Base-by-base conservation (phyloP, 2,888 invertebrate species). In the Sphaeridia pumilis region DNA sequence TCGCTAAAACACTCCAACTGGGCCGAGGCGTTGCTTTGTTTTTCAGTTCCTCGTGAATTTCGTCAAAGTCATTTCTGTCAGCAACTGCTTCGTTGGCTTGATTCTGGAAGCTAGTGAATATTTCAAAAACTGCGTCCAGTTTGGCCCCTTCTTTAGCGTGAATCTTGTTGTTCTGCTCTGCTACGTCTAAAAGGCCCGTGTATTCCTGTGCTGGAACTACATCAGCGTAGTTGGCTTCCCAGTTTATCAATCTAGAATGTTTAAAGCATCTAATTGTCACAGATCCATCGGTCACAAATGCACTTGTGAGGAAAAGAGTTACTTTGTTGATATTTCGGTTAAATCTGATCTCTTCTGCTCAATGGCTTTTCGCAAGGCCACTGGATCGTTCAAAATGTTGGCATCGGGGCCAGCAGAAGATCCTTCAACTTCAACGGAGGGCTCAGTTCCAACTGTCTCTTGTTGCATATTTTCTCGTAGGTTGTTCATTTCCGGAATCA, bases 171-270 rank as follows among this genome's bases (percentile, higher is more conserved):
- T 34, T 36, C 28, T 42, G 22, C 4, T n/a, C 35, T 5, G 21
- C 25, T 28, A 58, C 50, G 31, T n/a, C n/a, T n/a, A n/a, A n/a
- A n/a, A 60, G 27, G 4, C n/a, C 41, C 38, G 56, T 55, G 24
- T 51, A 50, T 17, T 60, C 59, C 14, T 53, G 54, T 12, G 54
- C 54, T 7, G 60, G 60, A 4, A 60, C 46, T 1, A 60, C 60
- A 20, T 57, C 53, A 7, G 57, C 47, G 42, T 59, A 62, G 24
- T 58, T 56, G 4, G 53, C 56, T 54, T 62, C 60, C 10, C 54
- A 51, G 14, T 54, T 22, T 7, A 45, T 43, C 7, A 59, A 28
- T 17, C 38, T 38, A 17, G n/a, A n/a, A n/a, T n/a, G n/a, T n/a
- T n/a, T n/a, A n/a, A n/a, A n/a, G n/a, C n/a, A n/a, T n/a, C n/a